Evolutionary conservation across 2,797 vertebrate genomes (phyloP).

Genomic region (Premnoplex brunnescens): DNA sequence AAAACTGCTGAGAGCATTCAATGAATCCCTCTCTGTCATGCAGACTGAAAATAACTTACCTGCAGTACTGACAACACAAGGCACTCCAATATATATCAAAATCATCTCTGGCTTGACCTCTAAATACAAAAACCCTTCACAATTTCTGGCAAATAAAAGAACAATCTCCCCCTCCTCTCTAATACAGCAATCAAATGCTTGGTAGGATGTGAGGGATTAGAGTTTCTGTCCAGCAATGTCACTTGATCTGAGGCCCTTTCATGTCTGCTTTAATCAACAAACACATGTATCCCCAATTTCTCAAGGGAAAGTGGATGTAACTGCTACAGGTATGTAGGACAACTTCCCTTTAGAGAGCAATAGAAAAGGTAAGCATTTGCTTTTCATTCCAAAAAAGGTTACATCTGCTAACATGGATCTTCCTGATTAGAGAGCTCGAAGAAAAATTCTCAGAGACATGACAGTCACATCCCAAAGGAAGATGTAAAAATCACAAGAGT

Average conservation of each 20-base stretch:
- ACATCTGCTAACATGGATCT: background rate
- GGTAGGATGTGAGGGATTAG: background rate
- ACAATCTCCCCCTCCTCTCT: conserved; percentile 63
- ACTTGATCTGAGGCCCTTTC: background rate
- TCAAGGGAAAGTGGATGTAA: background rate
- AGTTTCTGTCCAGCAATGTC: conserved; percentile 19
- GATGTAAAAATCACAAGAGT: background rate
- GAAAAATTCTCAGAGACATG: background rate
- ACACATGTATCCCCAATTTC: background rate
- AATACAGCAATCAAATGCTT: background rate
- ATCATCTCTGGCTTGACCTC: background rate
- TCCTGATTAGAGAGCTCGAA: background rate
- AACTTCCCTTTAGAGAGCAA: conserved; percentile 72
- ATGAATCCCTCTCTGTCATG: background rate
- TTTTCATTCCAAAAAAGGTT: background rate
- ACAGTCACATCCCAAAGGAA: background rate
- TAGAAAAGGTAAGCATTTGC: background rate
- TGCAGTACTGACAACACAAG: background rate
- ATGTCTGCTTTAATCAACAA: background rate
- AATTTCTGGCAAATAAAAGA: background rate
- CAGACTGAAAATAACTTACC: conserved; percentile 39
- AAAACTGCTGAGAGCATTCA: background rate
- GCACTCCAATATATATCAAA: background rate
- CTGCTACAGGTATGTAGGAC: conserved; percentile 36
- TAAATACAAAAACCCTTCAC: background rate